A percentile compares a stretch with the other conserved stretches of the same genome.
These are phyloP conservation scores for Pterophyllum scalare DNA, from an alignment of 2,113 vertebrate species.

Conservation along the genomic window DNA sequence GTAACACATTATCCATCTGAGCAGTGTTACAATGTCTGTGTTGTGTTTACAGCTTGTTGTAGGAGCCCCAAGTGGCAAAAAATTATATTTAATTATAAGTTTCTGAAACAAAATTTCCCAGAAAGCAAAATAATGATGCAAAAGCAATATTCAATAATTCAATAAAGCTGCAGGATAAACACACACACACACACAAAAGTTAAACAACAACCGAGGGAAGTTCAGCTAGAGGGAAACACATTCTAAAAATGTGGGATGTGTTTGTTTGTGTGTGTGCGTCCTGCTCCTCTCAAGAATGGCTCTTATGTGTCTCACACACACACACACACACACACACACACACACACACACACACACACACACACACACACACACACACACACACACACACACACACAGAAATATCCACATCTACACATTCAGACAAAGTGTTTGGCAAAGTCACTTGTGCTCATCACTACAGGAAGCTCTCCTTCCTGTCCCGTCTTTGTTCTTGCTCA, in stretches of 20 bases:
- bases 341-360: constrained; percentile 5
- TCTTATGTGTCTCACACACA: constrained; percentile 17
- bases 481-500: constrained; percentile 9
- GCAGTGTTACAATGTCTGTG: too few relatives aligned
- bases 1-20: background rate
- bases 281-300: constrained; percentile 19
- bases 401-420: background rate
- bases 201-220: background rate
- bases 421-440: constrained; percentile 11
- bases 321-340: too few relatives aligned
- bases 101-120: background rate
- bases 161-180: background rate
- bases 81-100: background rate
- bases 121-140: background rate
- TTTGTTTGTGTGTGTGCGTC: constrained; percentile 7
- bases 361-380: background rate
- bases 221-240: background rate
- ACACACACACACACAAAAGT: background rate
- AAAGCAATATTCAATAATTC: background rate
- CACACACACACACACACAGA: background rate
- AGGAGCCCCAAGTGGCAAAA: background rate
- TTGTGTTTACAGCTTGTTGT: background rate
- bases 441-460: constrained; percentile 15
- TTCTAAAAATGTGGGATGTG: background rate
- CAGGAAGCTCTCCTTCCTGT: constrained; percentile 19